Conservation (phyloP, 2,797 vertebrate genomes). For the Amphiprion clarkii region DNA sequence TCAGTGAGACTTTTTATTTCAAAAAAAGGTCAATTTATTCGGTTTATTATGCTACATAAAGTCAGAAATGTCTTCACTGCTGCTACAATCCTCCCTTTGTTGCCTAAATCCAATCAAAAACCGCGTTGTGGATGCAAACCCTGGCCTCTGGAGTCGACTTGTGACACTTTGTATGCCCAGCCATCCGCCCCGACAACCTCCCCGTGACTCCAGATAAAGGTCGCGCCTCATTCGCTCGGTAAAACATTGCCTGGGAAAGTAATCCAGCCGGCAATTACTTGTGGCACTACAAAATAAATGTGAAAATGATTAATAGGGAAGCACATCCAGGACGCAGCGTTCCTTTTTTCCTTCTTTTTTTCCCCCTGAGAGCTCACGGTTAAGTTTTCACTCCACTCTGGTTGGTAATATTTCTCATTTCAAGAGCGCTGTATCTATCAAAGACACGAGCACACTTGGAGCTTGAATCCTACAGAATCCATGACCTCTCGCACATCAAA, state of each 20-base stretch:
- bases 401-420: not conserved
- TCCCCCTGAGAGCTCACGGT: constrained; percentile 3
- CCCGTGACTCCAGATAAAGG: not conserved
- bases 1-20: not conserved
- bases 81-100: not conserved
- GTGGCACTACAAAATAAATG: constrained; percentile 1
- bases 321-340: not conserved
- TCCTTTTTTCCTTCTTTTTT: not conserved
- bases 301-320: not conserved
- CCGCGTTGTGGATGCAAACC: not conserved
- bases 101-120: not conserved
- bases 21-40: too few relatives aligned
- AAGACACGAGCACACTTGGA: too few relatives aligned
- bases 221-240: not conserved
- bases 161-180: not conserved
- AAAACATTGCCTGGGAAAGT: not conserved
- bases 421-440: not conserved
- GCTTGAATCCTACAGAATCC: not conserved
- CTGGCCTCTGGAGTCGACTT: not conserved
- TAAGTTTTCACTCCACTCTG: not conserved
- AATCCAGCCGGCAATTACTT: not conserved
- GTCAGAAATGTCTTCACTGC: not conserved
- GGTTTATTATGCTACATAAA: too few relatives aligned
- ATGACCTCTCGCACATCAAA: not conserved
- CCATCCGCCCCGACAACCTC: not conserved